Conservation (phyloP, 1,140 invertebrate genomes). For the Bombus superbus region DNA sequence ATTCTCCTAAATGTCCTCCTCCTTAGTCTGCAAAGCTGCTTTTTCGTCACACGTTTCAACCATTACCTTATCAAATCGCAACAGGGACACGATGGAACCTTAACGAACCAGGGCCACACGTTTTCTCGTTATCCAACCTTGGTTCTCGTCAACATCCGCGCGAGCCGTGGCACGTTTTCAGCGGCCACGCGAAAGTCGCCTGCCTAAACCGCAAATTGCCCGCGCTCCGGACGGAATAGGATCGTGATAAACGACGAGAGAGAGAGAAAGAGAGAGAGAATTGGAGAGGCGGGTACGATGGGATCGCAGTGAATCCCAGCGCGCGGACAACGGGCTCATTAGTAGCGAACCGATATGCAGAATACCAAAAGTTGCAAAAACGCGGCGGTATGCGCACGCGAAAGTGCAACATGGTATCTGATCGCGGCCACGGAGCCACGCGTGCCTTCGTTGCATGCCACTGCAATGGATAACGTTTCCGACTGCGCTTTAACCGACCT, state of each 20-base stretch:
- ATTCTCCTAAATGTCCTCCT: not conserved
- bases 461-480: slow-evolving; percentile 42
- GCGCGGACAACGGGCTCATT: slow-evolving; percentile 56
- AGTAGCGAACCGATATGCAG: slow-evolving; percentile 50
- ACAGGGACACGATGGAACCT: not conserved
- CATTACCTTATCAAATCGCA: not conserved
- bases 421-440: slow-evolving; percentile 60
- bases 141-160: not conserved
- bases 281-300: not conserved
- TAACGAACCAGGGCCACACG: not conserved
- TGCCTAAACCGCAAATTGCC: slow-evolving; percentile 16
- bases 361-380: slow-evolving; percentile 56
- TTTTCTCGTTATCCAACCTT: too few relatives aligned
- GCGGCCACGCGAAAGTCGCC: not conserved
- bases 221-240: slow-evolving; percentile 18
- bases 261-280: not conserved
- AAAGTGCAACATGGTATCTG: slow-evolving; percentile 62
- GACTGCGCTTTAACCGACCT: slow-evolving; percentile 70
- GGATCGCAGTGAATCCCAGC: slow-evolving; percentile 28
- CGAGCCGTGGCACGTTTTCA: not conserved
- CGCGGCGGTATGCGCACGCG: slow-evolving; percentile 41
- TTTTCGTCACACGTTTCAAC: not conserved
- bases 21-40: not conserved
- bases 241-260: slow-evolving; percentile 24
- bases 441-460: slow-evolving; percentile 29